phyloP scores from a whole-genome alignment of 1,140 invertebrate genomes.

The Drosophila erecta region DNA sequence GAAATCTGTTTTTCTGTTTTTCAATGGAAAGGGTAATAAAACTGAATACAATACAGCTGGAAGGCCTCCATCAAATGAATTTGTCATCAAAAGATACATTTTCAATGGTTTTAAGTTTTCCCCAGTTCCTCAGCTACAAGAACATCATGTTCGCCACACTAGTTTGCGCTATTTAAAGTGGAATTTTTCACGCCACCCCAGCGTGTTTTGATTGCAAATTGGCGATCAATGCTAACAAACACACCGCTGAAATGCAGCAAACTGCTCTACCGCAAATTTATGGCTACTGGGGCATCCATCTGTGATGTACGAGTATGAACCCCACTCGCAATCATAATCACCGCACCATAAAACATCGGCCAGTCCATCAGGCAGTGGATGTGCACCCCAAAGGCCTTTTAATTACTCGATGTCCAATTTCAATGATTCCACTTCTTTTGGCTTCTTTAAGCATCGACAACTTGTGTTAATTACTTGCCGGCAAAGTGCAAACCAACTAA shows the following conservation, averaged over 20 bases:
- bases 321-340: slow-evolving; percentile 21
- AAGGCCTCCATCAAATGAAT: neutral
- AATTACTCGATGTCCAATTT: slow-evolving; percentile 52
- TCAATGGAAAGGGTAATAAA: slow-evolving; percentile 1
- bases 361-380: slow-evolving; percentile 10
- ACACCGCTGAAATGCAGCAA: neutral
- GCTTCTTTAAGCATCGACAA: slow-evolving; percentile 60
- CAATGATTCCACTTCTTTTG: slow-evolving; percentile 49
- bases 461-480: slow-evolving; percentile 66
- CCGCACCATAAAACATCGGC: neutral
- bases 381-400: slow-evolving; percentile 28
- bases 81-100: neutral
- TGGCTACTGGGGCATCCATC: neutral
- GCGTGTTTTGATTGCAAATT: neutral
- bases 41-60: neutral
- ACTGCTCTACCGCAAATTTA: neutral
- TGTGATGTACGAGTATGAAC: neutral
- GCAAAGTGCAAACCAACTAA: slow-evolving; percentile 66
- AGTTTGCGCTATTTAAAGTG: neutral
- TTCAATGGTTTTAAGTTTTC: too few relatives aligned
- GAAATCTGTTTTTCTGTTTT: slow-evolving; percentile 4
- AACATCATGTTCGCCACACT: neutral
- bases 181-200: neutral
- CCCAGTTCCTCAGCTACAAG: too few relatives aligned
- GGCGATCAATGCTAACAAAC: neutral